Conservation (phyloP, 2,113 vertebrate genomes). For the Mustelus asterias region DNA sequence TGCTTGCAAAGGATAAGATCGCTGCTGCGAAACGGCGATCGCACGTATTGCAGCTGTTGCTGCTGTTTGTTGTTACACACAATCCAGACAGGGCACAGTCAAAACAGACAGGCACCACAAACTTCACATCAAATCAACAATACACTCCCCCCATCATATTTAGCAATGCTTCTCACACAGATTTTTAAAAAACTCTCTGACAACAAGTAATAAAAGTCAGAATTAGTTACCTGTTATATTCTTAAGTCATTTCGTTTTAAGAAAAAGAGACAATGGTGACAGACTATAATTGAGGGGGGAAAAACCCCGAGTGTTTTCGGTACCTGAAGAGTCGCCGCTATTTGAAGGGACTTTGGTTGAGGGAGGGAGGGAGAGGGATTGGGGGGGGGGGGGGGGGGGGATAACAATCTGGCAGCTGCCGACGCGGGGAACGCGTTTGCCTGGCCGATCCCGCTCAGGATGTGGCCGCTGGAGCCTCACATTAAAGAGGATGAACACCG, state of each 20-base stretch:
- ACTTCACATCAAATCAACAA: conserved; percentile 10
- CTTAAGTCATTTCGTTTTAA: not conserved
- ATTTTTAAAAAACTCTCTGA: not conserved
- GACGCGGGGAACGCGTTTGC: not conserved
- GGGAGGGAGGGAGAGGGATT: no score
- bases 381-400: no score
- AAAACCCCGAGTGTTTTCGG: not conserved
- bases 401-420: not conserved
- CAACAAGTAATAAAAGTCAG: conserved; percentile 17
- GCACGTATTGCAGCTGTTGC: not conserved
- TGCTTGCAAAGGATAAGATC: not conserved
- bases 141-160: not conserved
- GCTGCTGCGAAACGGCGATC: not conserved
- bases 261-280: not conserved
- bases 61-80: not conserved
- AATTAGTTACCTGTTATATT: not conserved
- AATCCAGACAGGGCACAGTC: not conserved
- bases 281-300: not conserved
- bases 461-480: not conserved
- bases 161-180: not conserved
- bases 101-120: not conserved
- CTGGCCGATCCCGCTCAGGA: conserved; percentile 12
- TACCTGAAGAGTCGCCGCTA: conserved; percentile 15
- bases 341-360: not conserved
- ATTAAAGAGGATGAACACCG: not conserved